Base-by-base conservation (phyloP, 2,888 invertebrate genomes). In the Busseola fusca region DNA sequence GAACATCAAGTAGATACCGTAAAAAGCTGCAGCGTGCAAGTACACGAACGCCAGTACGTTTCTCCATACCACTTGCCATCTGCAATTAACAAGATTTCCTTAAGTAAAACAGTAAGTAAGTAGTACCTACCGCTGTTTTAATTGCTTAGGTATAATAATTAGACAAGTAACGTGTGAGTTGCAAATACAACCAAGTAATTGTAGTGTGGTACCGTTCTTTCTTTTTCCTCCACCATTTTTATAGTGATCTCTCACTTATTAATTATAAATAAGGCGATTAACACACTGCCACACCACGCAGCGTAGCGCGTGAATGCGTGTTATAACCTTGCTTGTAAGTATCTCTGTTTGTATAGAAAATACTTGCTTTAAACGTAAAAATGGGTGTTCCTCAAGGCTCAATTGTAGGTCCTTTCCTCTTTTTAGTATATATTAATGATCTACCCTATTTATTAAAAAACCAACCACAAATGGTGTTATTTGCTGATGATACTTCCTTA, bases 21-120 rank as follows among this genome's bases (percentile, higher is more conserved):
- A 98, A 0, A 97, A 18, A 0, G 97, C 96, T 0, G 96, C 96
- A 9, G 95, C 87, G 89, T 98, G 98, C 57, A 98, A 94, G 84
- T 98, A 96, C 3, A 97, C 85, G 87, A 98, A 98, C 10, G 97
- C 97, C 6, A 97, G 88, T 0, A 98, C 97, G 91, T 98, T 98
- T 89, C 97, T 96, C 98, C 98, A 98, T 1, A 98, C 98, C 82
- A 98, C 97, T 83, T 97, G 95, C 96, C 97, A 97, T 89, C 96
- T 95, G 93, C 76, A 93, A 93, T 84, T 82, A 85, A 34, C 58
- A 72, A 74, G 64, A 71, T 73, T 76, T 45, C 60, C 57, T 70
- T 82, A 52, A 81, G 63, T 79, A 59, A 37, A 66, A 62, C 48
- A 25, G n/a, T n/a, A n/a, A n/a, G n/a, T n/a, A n/a, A n/a, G n/a